Evolutionary conservation across 2,888 invertebrate genomes (phyloP), one percentile per base, ranked within the genome.

Genomic region (Nymphalis c-album): DNA sequence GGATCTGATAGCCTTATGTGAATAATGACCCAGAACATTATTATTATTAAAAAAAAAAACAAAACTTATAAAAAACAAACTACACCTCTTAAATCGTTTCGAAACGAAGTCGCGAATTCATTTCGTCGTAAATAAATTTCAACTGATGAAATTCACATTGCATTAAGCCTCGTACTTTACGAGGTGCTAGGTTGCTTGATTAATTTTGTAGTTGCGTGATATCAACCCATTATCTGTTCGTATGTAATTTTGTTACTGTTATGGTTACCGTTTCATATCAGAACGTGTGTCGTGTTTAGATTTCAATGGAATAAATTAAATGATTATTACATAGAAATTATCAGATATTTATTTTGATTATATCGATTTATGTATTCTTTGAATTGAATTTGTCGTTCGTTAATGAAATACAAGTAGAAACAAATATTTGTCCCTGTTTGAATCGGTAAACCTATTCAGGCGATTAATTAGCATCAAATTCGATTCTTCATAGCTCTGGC

Each of bases 121-220:
- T 40, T 40, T 40, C 13, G 13, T 40, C 40, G 40, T 40, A 40
- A 40, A 40, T 40, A 40, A 40, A 40, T 55, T 20, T 20, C 26
- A 31, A 55, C 31, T 26, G 18, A 40, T 59, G 40, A 59, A 59
- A 40, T 58, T 18, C 59, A 40, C 40, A 40, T 60, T 60, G 47
- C 40, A 58, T 58, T 45, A 64, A 20, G 48, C 47, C 16, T 50
- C 17, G 50, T 64, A 59, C 45, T 69, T 71, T 69, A 69, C 62
- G 64, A 71, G 71, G 71, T 71, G 71, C 61, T 48, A 71, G 59
- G 67, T 69, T 61, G 45, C 68, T 69, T 71, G 72, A 72, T 69
- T 72, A 63, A 69, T 65, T 71, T 55, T 48, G 53, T 35, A 22
- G 60, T 72, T 46, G 72, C 72, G 71, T 72, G 72, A 59, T 60